phyloP scores from a whole-genome alignment of 1,140 invertebrate species.

The Pseudomyrmex pallidus region DNA sequence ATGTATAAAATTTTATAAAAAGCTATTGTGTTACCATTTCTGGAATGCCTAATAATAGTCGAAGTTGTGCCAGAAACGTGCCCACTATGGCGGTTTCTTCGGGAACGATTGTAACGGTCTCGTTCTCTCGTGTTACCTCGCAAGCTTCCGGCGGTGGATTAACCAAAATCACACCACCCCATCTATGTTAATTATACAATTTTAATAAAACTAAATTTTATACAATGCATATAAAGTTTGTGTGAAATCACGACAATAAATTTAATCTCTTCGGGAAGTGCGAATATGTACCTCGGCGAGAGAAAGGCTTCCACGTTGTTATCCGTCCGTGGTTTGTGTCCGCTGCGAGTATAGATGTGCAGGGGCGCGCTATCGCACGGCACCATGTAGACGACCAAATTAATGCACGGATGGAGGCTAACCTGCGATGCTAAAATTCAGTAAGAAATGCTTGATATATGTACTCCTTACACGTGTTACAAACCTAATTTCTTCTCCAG shows the following conservation, averaged over 20 bases:
- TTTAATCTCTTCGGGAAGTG: background rate
- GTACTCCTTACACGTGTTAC: constrained; percentile 37
- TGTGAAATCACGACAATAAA: too few relatives aligned
- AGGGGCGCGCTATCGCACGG: constrained; percentile 91
- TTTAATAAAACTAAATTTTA: too few relatives aligned
- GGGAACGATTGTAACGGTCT: constrained; percentile 82
- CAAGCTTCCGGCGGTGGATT: constrained; percentile 88
- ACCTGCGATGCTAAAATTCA: constrained; percentile 89
- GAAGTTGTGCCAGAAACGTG: constrained; percentile 92
- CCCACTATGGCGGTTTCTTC: constrained; percentile 89
- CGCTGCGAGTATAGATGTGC: constrained; percentile 88
- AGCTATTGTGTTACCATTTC: constrained; percentile 85
- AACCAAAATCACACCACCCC: constrained; percentile 94
- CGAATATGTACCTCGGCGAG: constrained; percentile 87
- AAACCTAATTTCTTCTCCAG: constrained; percentile 93
- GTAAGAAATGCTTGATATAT: constrained; percentile 14
- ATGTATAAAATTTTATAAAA: background rate
- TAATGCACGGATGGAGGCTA: constrained; percentile 92
- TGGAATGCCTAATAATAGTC: constrained; percentile 91
- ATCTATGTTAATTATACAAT: constrained; percentile 84
- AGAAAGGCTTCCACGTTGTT: constrained; percentile 85
- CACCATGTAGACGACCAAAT: constrained; percentile 93
- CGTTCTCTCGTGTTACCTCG: constrained; percentile 74
- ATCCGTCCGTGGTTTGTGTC: constrained; percentile 74
- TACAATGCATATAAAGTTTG: too few relatives aligned